Evolutionary conservation across 2,113 vertebrate species (phyloP).

Genomic region (Speoplatyrhinus poulsoni): DNA sequence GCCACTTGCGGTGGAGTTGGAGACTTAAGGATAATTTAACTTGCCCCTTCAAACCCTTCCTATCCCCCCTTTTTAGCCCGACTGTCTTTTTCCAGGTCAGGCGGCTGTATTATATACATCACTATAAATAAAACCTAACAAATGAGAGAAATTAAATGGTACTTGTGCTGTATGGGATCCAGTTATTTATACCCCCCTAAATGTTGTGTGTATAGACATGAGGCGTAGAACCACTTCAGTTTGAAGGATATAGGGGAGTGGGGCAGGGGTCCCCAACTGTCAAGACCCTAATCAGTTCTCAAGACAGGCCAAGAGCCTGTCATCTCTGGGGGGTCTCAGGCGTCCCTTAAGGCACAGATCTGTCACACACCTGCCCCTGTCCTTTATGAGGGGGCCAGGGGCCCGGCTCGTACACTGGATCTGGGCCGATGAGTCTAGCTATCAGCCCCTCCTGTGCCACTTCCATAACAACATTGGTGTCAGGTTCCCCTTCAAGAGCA

Average conservation of each 20-base stretch:
- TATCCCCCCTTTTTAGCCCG: conserved; percentile 2
- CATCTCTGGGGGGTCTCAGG: conserved; percentile 69
- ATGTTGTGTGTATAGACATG: conserved; percentile 22
- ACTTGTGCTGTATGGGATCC: conserved; percentile 8
- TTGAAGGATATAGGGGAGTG: not conserved
- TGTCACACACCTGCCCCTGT: conserved; percentile 76
- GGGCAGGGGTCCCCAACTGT: conserved; percentile 32
- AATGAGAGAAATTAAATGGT: conserved; percentile 23
- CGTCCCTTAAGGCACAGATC: conserved; percentile 60
- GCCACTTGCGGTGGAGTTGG: conserved; percentile 74
- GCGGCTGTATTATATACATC: not conserved
- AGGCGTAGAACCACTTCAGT: not conserved
- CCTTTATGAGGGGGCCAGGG: conserved; percentile 59
- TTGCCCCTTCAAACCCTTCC: conserved; percentile 37
- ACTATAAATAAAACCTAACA: not conserved
- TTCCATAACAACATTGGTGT: conserved; percentile 72
- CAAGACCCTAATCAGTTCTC: conserved; percentile 57
- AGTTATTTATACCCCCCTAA: conserved; percentile 10
- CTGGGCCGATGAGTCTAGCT: conserved; percentile 63
- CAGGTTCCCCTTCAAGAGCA: conserved; percentile 62
- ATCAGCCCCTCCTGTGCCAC: conserved; percentile 62
- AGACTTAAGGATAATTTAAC: conserved; percentile 58
- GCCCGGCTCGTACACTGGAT: conserved; percentile 53
- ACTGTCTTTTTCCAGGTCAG: not conserved
- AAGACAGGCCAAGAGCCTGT: conserved; percentile 64